phyloP scores from a whole-genome alignment of 1,140 invertebrate species.

The Bombus soroeensis region DNA sequence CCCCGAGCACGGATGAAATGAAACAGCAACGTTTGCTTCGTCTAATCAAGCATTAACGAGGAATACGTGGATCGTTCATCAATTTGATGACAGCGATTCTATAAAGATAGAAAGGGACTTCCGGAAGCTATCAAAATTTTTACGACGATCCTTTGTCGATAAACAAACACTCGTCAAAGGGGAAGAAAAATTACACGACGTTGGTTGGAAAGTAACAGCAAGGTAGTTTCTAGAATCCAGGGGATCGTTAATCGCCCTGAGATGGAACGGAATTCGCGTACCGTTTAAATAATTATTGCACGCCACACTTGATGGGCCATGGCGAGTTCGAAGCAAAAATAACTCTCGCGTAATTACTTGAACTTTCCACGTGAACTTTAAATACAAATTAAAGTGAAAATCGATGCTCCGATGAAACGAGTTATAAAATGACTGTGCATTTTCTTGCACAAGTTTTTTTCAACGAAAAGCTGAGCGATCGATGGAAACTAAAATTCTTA shows the following conservation, averaged over 20 bases:
- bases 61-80: background rate
- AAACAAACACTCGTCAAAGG: background rate
- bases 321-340: slow-evolving; percentile 6
- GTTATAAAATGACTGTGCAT: background rate
- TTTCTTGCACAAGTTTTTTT: background rate
- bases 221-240: background rate
- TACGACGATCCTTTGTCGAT: background rate
- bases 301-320: background rate
- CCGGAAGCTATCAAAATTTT: background rate
- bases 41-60: background rate
- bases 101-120: no score
- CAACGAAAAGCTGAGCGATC: rapidly evolving
- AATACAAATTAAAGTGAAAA: slow-evolving; percentile 18
- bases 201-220: background rate
- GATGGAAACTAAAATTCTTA: background rate
- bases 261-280: background rate
- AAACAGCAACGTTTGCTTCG: background rate
- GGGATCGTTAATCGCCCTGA: background rate
- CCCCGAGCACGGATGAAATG: background rate
- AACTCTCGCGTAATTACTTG: background rate
- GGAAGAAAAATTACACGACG: background rate
- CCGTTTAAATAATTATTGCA: slow-evolving; percentile 24
- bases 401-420: background rate
- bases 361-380: slow-evolving; percentile 5
- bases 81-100: slow-evolving; percentile 8